These are phyloP conservation scores for Crypturellus undulatus DNA, from an alignment of 2,113 vertebrate genomes.

Conservation along the genomic window DNA sequence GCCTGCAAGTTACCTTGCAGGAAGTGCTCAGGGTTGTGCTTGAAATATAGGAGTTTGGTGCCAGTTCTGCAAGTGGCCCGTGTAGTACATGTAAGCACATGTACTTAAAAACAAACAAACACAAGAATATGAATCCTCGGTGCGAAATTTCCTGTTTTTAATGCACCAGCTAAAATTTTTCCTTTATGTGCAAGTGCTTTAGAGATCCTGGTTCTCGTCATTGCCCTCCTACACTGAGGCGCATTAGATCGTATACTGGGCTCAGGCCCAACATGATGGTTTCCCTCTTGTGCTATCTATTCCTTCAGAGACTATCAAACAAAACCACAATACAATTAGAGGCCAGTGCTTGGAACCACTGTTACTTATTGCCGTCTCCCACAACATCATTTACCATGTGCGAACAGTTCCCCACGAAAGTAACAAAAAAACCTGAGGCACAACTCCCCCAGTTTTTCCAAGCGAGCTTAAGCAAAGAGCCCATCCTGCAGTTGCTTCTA, in stretches of 20 bases:
- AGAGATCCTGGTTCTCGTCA: rapidly evolving
- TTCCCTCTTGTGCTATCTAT: neutral
- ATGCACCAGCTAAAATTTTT: slow-evolving; percentile 14
- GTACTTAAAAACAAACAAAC: slow-evolving; percentile 65
- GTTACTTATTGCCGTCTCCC: neutral
- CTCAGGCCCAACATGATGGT: neutral
- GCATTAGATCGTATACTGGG: neutral
- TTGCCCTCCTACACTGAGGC: neutral
- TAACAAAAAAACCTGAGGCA: rapidly evolving
- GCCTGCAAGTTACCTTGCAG: slow-evolving; percentile 83
- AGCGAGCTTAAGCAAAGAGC: rapidly evolving
- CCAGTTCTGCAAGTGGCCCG: slow-evolving; percentile 46
- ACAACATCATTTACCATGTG: neutral
- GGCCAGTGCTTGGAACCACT: rapidly evolving
- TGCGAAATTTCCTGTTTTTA: slow-evolving; percentile 26
- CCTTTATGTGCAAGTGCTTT: neutral
- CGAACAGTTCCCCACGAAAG: neutral
- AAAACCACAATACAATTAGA: neutral
- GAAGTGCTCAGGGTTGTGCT: slow-evolving; percentile 67
- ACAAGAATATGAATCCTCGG: slow-evolving; percentile 33
- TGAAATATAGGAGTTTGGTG: neutral
- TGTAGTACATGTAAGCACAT: neutral
- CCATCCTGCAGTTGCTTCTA: neutral
- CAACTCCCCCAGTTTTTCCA: neutral
- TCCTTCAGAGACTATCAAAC: neutral